phyloP scores from a whole-genome alignment of 2,797 vertebrate species.

The Menidia menidia region DNA sequence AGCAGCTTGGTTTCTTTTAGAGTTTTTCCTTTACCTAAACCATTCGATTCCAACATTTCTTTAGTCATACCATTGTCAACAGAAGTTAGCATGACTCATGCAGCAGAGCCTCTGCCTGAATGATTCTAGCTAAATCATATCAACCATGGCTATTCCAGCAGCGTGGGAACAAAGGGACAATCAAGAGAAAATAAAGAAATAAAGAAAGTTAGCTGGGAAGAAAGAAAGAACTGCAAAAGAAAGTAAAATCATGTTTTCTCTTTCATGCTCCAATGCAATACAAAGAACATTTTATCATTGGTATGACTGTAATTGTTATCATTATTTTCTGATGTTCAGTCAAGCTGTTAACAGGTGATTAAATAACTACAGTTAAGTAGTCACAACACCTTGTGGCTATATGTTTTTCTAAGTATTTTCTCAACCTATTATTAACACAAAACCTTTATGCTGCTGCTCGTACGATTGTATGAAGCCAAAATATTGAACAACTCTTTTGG shows the following conservation, averaged over 20 bases:
- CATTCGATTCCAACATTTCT: constrained; percentile 46
- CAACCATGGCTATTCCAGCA: constrained; percentile 39
- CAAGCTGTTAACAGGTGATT: constrained; percentile 47
- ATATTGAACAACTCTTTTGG: neutral
- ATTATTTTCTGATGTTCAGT: constrained; percentile 48
- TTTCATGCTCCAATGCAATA: constrained; percentile 20
- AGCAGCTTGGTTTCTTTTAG: constrained; percentile 9
- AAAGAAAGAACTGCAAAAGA: neutral
- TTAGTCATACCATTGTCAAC: constrained; percentile 51
- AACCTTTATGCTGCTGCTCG: neutral
- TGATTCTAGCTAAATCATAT: constrained; percentile 33
- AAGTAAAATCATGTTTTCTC: constrained; percentile 7
- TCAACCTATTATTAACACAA: constrained; percentile 6
- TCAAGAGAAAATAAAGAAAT: neutral
- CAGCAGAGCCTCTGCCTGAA: constrained; percentile 32
- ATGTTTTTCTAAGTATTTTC: constrained; percentile 24
- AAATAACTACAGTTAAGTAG: neutral
- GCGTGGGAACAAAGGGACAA: neutral
- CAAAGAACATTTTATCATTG: constrained; percentile 53
- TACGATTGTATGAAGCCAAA: neutral
- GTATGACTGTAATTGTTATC: constrained; percentile 53
- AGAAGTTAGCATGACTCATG: constrained; percentile 52
- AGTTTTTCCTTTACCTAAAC: constrained; percentile 23
- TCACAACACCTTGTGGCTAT: constrained; percentile 19
- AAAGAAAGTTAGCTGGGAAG: neutral